These are phyloP conservation scores for Micropterix aruncella DNA, from an alignment of 2,888 invertebrate species.

Conservation along the genomic window DNA sequence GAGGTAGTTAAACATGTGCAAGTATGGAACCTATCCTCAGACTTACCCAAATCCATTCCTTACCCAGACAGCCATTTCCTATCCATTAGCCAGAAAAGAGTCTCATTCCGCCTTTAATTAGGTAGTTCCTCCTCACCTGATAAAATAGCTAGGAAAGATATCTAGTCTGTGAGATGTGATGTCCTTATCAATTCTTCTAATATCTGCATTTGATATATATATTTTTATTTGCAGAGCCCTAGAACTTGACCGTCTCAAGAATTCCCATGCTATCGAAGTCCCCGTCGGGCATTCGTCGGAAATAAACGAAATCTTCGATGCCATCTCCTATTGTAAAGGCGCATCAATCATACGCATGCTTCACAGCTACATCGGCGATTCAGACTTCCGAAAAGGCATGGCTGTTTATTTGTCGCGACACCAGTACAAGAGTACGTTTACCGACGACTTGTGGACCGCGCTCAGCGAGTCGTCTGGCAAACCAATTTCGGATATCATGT, in stretches of 20 bases:
- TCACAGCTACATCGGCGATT: slow-evolving; percentile 85
- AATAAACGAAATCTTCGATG: slow-evolving; percentile 96
- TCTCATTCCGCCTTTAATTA: too few relatives aligned
- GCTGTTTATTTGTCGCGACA: slow-evolving; percentile 75
- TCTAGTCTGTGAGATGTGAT: too few relatives aligned
- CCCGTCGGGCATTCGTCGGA: slow-evolving; percentile 92
- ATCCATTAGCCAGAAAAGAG: too few relatives aligned
- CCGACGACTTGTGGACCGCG: slow-evolving; percentile 87
- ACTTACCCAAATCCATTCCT: too few relatives aligned
- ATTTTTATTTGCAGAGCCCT: too few relatives aligned
- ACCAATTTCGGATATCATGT: slow-evolving; percentile 85
- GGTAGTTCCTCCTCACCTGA: too few relatives aligned
- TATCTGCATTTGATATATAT: too few relatives aligned
- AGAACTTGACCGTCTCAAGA: slow-evolving; percentile 77
- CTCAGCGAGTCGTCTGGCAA: slow-evolving; percentile 80
- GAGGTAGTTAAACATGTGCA: too few relatives aligned
- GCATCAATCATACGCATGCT: slow-evolving; percentile 92
- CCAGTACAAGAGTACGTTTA: slow-evolving; percentile 83
- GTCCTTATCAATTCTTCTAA: too few relatives aligned
- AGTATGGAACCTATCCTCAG: too few relatives aligned
- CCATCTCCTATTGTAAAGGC: slow-evolving; percentile 93
- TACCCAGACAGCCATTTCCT: too few relatives aligned
- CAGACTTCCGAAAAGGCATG: slow-evolving; percentile 87
- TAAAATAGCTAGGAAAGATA: too few relatives aligned
- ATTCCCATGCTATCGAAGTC: slow-evolving; percentile 93